phyloP scores from a whole-genome alignment of 2,113 vertebrate species.

The Macquaria ambigua region DNA sequence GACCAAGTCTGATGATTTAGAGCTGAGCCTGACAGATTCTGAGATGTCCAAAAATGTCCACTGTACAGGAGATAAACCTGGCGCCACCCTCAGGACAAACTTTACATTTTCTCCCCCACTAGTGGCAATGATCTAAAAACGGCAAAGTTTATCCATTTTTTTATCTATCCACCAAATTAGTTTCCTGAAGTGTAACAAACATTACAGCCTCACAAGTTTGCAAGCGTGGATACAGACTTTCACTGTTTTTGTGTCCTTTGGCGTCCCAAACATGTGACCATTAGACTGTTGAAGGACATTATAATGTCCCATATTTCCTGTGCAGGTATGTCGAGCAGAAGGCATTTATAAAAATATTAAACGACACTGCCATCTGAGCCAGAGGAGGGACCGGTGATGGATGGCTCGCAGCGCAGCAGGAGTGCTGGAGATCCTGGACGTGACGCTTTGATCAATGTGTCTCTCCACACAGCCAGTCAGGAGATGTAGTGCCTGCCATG shows the following conservation, averaged over 20 bases:
- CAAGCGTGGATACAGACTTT: background rate
- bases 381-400: conserved; percentile 58
- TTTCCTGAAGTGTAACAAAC: background rate
- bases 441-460: conserved; percentile 75
- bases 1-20: background rate
- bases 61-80: background rate
- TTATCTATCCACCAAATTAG: background rate
- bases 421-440: conserved; percentile 55
- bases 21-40: background rate
- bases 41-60: background rate
- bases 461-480: conserved; percentile 23
- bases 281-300: conserved; percentile 47
- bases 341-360: conserved; percentile 70
- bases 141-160: background rate
- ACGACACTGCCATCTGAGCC: conserved; percentile 49
- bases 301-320: conserved; percentile 33
- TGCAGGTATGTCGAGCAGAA: conserved; percentile 41
- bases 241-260: background rate
- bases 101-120: background rate
- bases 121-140: background rate
- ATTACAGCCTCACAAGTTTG: background rate
- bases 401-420: conserved; percentile 51
- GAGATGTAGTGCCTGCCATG: conserved; percentile 61
- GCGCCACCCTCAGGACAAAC: background rate
- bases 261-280: background rate